Evolutionary conservation across 2,888 invertebrate species (phyloP).

Genomic region (Muschampia staudingeri): DNA sequence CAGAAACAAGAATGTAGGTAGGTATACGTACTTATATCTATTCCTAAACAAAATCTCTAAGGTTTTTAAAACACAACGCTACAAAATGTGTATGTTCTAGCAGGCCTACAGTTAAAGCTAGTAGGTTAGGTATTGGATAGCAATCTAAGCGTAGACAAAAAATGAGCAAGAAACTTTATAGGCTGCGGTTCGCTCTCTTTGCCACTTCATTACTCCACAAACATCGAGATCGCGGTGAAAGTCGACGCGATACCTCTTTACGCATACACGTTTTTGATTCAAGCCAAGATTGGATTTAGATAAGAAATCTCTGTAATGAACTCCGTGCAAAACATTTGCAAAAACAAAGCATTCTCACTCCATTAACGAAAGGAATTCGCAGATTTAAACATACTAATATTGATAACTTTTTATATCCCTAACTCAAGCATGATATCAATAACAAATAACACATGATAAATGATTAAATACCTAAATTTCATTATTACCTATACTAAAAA

Average conservation of each 20-base stretch:
- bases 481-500: too few species aligned
- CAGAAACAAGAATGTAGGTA: too few species aligned
- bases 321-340: constrained; percentile 14
- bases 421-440: too few species aligned
- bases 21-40: too few species aligned
- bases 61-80: too few species aligned
- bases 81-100: background rate
- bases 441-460: too few species aligned
- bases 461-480: too few species aligned
- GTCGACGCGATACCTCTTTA: constrained; percentile 34
- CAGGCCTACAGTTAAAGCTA: background rate
- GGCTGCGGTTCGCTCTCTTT: constrained; percentile 37
- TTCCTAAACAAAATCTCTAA: too few species aligned
- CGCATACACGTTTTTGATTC: constrained; percentile 49
- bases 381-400: background rate
- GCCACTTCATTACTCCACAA: constrained; percentile 39
- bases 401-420: background rate
- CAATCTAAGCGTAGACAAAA: constrained; percentile 26
- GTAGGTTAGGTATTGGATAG: constrained; percentile 31
- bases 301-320: constrained; percentile 30
- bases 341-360: background rate
- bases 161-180: constrained; percentile 36
- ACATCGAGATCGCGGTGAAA: constrained; percentile 40
- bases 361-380: constrained; percentile 6
- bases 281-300: constrained; percentile 39